Evolutionary conservation across 2,888 invertebrate species (phyloP), one percentile per base, ranked within the genome.

Genomic region (Empis livida): DNA sequence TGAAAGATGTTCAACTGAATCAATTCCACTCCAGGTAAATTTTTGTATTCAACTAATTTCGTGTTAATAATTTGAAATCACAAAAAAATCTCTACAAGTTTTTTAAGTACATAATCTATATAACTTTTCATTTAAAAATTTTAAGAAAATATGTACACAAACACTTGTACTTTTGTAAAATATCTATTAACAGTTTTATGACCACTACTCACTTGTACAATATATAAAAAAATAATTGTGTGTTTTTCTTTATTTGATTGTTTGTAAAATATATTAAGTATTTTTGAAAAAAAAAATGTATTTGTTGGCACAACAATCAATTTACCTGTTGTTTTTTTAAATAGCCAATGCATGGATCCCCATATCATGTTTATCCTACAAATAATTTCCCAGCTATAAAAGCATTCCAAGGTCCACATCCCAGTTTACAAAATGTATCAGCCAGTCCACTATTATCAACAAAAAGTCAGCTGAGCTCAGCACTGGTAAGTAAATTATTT

Each of bases 281-380:
- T 20, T 5, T 20, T 5, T 5, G 20, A 20, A 20, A 20, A 20
- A 27, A 27, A 27, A 27, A 9, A 2, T 27, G 23, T 27, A 2
- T 4, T 27, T 27, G 23, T 27, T 27, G 23, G 5, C 41, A 16
- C 32, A 20, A 39, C 43, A 43, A 17, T 37, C 17, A n/a, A 42
- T 15, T 39, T 20, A 15, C 13, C 23, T 44, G 38, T 51, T 44
- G 30, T 51, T 43, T 51, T 39, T 38, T 46, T 39, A 46, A 51
- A 61, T 69, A 76, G 77, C 68, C 73, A 47, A 56, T 67, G 63
- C 78, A 80, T 67, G 80, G 81, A 59, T 83, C 83, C 58, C 82
- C 83, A 51, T 82, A 82, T 67, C 82, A 82, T 70, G 80, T 84
- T 57, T 82, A 84, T 71, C 83, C 84, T 55, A 73, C 67, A 70